Conservation (phyloP, 2,113 vertebrate species). For the Guaruba guarouba region DNA sequence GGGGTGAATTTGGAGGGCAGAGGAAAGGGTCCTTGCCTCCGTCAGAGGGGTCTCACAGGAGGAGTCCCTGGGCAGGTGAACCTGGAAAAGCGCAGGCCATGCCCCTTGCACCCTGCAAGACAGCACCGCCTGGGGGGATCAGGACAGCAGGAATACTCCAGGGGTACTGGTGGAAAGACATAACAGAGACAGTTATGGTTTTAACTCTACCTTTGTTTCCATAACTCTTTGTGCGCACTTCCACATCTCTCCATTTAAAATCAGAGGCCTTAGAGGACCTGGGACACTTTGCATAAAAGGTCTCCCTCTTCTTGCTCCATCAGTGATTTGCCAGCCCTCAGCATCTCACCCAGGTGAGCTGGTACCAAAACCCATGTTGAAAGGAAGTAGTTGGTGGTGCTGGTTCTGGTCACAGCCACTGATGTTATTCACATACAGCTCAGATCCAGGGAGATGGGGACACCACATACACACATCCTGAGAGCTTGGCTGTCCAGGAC, state of each 20-base stretch:
- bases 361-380: accelerated
- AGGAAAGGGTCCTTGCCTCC: not conserved
- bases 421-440: not conserved
- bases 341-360: not conserved
- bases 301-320: not conserved
- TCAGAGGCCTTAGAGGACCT: not conserved
- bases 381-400: not conserved
- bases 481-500: accelerated
- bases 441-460: not conserved
- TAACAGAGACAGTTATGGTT: not conserved
- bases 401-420: not conserved
- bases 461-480: no score
- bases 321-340: no score
- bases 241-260: not conserved
- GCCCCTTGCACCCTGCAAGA: accelerated
- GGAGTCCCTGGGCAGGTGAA: not conserved
- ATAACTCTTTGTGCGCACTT: accelerated
- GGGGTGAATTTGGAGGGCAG: no score
- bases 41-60: accelerated
- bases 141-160: not conserved
- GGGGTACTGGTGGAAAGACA: not conserved
- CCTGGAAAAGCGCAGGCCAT: accelerated
- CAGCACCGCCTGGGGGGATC: not conserved
- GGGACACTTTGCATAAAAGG: not conserved
- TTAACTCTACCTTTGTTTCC: not conserved